Evolutionary conservation across 2,113 vertebrate genomes (phyloP).

Genomic region (Perca schrenkii): DNA sequence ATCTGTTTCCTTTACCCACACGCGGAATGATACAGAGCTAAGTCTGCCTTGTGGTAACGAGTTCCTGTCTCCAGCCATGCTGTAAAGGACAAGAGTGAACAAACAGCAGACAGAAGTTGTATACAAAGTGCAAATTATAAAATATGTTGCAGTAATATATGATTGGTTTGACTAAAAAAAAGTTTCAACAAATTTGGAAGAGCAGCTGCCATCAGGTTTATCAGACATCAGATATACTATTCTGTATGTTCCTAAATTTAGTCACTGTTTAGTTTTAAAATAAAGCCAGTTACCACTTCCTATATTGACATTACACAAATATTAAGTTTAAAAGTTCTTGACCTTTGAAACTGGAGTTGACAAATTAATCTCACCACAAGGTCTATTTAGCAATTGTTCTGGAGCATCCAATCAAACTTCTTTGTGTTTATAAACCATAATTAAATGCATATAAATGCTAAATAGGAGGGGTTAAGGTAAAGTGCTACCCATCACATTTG

Average conservation of each 20-base stretch:
- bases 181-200: background rate
- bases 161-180: background rate
- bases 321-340: background rate
- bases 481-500: background rate
- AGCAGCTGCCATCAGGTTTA: background rate
- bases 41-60: background rate
- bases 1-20: slow-evolving; percentile 38
- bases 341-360: background rate
- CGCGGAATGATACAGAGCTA: background rate
- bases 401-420: background rate
- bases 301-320: too few relatives aligned
- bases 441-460: background rate
- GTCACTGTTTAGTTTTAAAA: background rate
- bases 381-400: background rate
- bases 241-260: background rate
- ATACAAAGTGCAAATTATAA: background rate
- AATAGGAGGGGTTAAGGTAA: background rate
- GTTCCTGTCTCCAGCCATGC: background rate
- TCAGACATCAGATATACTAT: background rate
- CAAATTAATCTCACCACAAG: background rate
- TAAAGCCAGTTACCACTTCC: background rate
- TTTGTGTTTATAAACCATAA: background rate
- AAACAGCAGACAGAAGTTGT: background rate
- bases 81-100: background rate
- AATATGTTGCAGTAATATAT: background rate